Conservation (phyloP, 2,113 vertebrate genomes). For the Scopus umbretta region DNA sequence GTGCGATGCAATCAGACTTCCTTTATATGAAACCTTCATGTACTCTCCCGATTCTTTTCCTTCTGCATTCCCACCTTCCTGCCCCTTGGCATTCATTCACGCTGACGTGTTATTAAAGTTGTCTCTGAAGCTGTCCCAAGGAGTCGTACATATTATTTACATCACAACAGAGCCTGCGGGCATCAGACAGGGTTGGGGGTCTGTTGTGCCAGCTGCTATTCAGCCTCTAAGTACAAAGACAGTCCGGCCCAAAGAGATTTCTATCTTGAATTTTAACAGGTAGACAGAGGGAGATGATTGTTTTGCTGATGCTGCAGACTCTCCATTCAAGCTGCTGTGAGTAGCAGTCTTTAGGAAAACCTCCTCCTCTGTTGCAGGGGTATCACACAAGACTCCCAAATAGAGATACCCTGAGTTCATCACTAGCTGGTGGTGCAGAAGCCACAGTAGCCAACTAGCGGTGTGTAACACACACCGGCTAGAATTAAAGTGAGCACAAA, state of each 20-base stretch:
- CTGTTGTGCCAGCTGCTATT: not conserved
- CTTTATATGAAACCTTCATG: not conserved
- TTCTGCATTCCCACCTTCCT: not conserved
- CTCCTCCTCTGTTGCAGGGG: not conserved
- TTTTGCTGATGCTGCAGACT: not conserved
- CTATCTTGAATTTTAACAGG: not conserved
- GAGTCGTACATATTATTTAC: slow-evolving; percentile 36
- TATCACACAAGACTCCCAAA: not conserved
- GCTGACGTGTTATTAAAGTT: not conserved
- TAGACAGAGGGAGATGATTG: not conserved
- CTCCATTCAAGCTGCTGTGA: not conserved
- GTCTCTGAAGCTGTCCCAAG: slow-evolving; percentile 23
- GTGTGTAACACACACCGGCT: not conserved
- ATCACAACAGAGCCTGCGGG: slow-evolving; percentile 11
- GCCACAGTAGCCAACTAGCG: not conserved
- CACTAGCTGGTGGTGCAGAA: not conserved
- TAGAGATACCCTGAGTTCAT: not conserved
- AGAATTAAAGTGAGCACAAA: not conserved
- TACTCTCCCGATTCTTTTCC: not conserved
- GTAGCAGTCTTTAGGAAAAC: not conserved
- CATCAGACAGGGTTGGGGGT: not conserved
- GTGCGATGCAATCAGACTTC: not conserved
- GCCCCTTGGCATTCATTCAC: slow-evolving; percentile 18
- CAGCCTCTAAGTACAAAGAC: not conserved
- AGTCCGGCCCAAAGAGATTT: not conserved